phyloP scores from a whole-genome alignment of 2,797 vertebrate genomes.

The Nothura maculosa region DNA sequence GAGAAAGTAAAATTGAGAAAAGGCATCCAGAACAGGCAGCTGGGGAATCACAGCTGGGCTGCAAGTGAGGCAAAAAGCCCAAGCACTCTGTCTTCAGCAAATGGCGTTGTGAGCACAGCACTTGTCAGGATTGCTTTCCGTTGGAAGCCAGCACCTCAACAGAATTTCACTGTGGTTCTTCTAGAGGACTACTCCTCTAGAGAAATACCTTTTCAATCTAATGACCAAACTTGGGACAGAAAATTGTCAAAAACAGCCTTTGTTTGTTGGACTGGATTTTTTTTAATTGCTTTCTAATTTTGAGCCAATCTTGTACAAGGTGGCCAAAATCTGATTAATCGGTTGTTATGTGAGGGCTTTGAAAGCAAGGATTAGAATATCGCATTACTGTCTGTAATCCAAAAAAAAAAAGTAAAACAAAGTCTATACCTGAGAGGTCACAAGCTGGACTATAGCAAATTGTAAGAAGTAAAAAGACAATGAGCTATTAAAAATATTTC shows the following conservation, averaged over 20 bases:
- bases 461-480: not conserved
- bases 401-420: not conserved
- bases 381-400: not conserved
- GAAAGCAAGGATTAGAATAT: not conserved
- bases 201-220: not conserved
- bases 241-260: not conserved
- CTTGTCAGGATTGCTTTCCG: not conserved
- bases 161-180: not conserved
- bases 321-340: not conserved
- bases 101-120: not conserved
- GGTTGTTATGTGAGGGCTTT: not conserved
- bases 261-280: not conserved
- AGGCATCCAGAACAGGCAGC: conserved; percentile 14
- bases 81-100: not conserved
- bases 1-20: conserved; percentile 22
- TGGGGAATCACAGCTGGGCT: conserved; percentile 14
- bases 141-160: not conserved
- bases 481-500: not conserved
- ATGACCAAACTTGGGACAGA: not conserved
- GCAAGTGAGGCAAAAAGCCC: conserved; percentile 32
- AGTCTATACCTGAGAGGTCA: not conserved
- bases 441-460: not conserved
- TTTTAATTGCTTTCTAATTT: not conserved
- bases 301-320: not conserved
- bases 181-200: not conserved